Evolutionary conservation across 2,888 invertebrate species (phyloP).

Genomic region (Chaitophorus viminalis): DNA sequence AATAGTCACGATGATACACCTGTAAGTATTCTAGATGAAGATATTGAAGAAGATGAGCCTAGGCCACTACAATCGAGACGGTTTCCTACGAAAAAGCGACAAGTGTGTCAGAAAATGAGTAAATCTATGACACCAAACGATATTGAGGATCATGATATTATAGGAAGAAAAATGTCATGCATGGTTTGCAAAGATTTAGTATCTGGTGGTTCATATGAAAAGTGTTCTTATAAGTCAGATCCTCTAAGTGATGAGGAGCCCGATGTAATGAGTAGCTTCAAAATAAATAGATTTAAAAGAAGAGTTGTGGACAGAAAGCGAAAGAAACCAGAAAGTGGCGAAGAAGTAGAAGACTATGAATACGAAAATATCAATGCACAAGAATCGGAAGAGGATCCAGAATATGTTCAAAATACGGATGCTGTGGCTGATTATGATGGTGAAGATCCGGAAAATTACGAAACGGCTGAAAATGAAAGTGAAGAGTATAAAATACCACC

Average conservation of each 20-base stretch:
- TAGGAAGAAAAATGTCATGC: constrained; percentile 68
- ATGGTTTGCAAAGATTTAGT: constrained; percentile 79
- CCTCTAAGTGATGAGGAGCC: constrained; percentile 74
- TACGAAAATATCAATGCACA: constrained; percentile 25
- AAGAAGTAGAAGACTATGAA: constrained; percentile 41
- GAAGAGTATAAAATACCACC: constrained; percentile 61
- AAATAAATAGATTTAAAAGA: constrained; percentile 41
- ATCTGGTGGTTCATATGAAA: constrained; percentile 81
- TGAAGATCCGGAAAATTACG: constrained; percentile 60
- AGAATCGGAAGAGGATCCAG: constrained; percentile 54
- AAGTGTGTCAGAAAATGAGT: constrained; percentile 45
- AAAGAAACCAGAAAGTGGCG: constrained; percentile 30
- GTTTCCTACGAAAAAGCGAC: constrained; percentile 39
- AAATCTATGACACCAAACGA: constrained; percentile 55
- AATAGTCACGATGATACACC: background rate
- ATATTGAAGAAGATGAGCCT: constrained; percentile 39
- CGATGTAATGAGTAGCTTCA: background rate
- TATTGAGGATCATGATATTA: constrained; percentile 49
- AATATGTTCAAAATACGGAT: constrained; percentile 36
- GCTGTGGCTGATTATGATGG: constrained; percentile 48
- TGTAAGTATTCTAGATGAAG: background rate
- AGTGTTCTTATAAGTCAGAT: constrained; percentile 80
- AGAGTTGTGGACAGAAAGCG: background rate
- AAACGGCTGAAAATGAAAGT: constrained; percentile 61
- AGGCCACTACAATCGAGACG: constrained; percentile 45